A percentile compares a stretch with the other conserved stretches of the same genome.
phyloP scores from a whole-genome alignment of 2,888 invertebrate species.

The Phytoseiulus persimilis region DNA sequence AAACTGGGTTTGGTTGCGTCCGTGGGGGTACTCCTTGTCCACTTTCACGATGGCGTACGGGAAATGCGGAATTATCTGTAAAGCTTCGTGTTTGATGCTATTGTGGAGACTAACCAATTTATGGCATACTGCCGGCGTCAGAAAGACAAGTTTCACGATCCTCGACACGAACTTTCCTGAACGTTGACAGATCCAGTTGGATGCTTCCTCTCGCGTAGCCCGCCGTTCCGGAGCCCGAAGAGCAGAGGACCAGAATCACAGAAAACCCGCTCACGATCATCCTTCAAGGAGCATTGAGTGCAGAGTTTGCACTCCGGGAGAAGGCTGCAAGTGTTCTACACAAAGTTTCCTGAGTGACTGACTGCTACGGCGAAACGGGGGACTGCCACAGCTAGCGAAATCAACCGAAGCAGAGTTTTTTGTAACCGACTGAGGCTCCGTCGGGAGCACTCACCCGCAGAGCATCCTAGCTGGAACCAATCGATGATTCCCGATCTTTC shows the following conservation, averaged over 20 bases:
- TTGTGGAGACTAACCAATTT: neutral
- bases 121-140: too few species aligned
- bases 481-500: too few species aligned
- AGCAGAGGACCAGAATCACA: neutral
- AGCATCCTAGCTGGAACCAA: neutral
- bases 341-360: neutral
- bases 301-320: neutral
- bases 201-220: conserved; percentile 32
- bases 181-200: conserved; percentile 14
- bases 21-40: conserved; percentile 32
- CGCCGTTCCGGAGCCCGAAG: neutral
- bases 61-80: conserved; percentile 22
- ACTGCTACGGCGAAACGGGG: neutral
- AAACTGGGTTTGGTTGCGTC: conserved; percentile 18
- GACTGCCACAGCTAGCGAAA: neutral
- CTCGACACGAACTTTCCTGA: neutral
- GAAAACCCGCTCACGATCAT: neutral
- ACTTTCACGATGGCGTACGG: conserved; percentile 1
- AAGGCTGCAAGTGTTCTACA: neutral
- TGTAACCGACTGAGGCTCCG: neutral
- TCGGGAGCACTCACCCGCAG: neutral
- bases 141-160: neutral
- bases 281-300: neutral
- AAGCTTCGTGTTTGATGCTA: neutral
- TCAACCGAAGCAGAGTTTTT: neutral